These are phyloP conservation scores for Schmidtea mediterranea DNA, from an alignment of 1,140 invertebrate genomes.

Conservation along the genomic window DNA sequence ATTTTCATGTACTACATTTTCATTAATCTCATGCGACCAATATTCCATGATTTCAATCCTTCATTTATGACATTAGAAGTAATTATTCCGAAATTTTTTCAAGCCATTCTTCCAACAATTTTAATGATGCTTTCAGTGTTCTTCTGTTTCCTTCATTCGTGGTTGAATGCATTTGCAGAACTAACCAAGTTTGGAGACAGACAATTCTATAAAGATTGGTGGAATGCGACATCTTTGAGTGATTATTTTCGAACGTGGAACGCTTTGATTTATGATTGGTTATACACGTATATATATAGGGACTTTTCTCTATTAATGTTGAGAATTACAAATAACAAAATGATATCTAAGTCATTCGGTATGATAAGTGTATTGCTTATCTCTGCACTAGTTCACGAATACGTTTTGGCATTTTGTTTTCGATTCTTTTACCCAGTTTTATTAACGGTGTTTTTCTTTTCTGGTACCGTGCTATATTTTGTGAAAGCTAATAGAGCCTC, in stretches of 20 bases:
- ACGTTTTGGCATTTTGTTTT: conserved; percentile 45
- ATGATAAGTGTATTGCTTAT: conserved; percentile 33
- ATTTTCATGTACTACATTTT: conserved; percentile 21
- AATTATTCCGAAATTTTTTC: not conserved
- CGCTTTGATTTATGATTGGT: conserved; percentile 66
- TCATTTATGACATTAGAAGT: not conserved
- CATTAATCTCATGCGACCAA: not conserved
- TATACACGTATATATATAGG: conserved; percentile 64
- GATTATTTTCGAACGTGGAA: conserved; percentile 72
- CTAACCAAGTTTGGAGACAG: conserved; percentile 55
- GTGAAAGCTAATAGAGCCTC: not conserved
- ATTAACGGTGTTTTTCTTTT: conserved; percentile 32
- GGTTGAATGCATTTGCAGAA: conserved; percentile 63
- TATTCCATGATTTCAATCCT: not conserved
- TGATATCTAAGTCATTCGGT: conserved; percentile 26
- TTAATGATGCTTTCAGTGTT: conserved; percentile 30
- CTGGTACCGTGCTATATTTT: not conserved
- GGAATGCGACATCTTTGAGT: conserved; percentile 53
- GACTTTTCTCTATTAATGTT: conserved; percentile 38
- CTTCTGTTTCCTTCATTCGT: conserved; percentile 55
- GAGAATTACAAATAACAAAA: conserved; percentile 9
- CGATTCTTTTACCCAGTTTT: conserved; percentile 60
- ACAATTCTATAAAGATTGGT: conserved; percentile 49
- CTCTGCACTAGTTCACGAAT: conserved; percentile 51
- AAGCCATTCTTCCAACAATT: not conserved